phyloP scores from a whole-genome alignment of 2,113 vertebrate species.

The Vombatus ursinus region DNA sequence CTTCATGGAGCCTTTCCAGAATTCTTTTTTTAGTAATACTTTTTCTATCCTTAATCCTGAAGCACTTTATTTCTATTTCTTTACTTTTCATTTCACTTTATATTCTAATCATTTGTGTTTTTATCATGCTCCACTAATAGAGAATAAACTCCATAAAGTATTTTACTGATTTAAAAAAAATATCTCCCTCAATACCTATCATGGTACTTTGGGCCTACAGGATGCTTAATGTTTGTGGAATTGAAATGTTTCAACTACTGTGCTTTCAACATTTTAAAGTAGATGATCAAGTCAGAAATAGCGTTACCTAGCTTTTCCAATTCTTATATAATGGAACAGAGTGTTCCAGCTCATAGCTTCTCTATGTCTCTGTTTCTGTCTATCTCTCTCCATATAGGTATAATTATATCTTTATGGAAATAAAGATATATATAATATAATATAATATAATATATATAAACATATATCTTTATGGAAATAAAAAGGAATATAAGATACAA shows the following conservation, averaged over 20 bases:
- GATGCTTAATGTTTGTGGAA: not conserved
- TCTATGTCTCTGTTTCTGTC: constrained; percentile 60
- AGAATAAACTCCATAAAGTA: not conserved
- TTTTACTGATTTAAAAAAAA: not conserved
- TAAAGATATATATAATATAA: too few relatives aligned
- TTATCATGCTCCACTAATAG: not conserved
- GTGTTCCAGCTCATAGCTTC: constrained; percentile 68
- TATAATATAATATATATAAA: too few relatives aligned
- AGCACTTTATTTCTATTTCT: not conserved
- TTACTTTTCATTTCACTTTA: not conserved
- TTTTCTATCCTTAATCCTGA: not conserved
- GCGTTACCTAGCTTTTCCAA: constrained; percentile 74
- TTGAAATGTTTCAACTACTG: not conserved
- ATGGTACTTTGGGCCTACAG: not conserved
- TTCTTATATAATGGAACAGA: constrained; percentile 76
- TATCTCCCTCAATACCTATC: not conserved
- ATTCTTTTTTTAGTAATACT: not conserved
- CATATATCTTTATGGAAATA: too few relatives aligned
- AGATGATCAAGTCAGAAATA: constrained; percentile 72
- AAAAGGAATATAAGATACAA: too few relatives aligned
- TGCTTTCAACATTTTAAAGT: constrained; percentile 70
- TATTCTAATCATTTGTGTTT: not conserved
- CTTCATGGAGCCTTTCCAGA: not conserved
- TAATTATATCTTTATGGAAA: too few relatives aligned
- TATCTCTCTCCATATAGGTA: not conserved